Conservation (phyloP, 2,888 invertebrate genomes). For the Chrysomela aeneicollis region DNA sequence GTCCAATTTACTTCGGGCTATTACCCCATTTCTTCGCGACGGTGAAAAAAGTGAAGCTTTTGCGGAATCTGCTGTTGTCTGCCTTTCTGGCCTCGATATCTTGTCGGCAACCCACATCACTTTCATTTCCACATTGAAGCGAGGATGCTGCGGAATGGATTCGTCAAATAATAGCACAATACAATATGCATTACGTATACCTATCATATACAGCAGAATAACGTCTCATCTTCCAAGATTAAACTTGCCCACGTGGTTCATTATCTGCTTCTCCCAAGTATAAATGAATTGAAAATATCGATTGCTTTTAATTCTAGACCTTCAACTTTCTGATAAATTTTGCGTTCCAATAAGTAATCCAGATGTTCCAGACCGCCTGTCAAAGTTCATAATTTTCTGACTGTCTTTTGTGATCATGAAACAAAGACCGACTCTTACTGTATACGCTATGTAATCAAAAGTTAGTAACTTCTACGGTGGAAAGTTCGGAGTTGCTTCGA, state of each 20-base stretch:
- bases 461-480: not conserved
- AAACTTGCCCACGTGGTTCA: too few relatives aligned
- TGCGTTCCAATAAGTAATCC: not conserved
- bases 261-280: too few relatives aligned
- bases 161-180: not conserved
- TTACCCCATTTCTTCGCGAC: constrained; percentile 16
- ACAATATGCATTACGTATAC: too few relatives aligned
- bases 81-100: constrained; percentile 15
- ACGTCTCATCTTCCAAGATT: too few relatives aligned
- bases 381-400: not conserved
- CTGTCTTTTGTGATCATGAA: not conserved
- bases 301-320: too few relatives aligned
- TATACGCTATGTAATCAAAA: not conserved
- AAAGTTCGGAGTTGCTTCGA: not conserved
- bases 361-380: not conserved
- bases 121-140: constrained; percentile 1
- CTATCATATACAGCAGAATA: too few relatives aligned
- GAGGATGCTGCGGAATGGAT: not conserved
- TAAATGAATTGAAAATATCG: too few relatives aligned
- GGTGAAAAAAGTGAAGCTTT: constrained; percentile 3
- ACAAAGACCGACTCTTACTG: not conserved
- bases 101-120: constrained; percentile 7
- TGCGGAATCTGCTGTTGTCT: constrained; percentile 10
- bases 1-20: constrained; percentile 15
- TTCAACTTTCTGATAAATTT: too few relatives aligned